Evolutionary conservation across 2,113 vertebrate genomes (phyloP), one percentile per base, ranked within the genome.

Genomic region (Ranitomeya imitator): DNA sequence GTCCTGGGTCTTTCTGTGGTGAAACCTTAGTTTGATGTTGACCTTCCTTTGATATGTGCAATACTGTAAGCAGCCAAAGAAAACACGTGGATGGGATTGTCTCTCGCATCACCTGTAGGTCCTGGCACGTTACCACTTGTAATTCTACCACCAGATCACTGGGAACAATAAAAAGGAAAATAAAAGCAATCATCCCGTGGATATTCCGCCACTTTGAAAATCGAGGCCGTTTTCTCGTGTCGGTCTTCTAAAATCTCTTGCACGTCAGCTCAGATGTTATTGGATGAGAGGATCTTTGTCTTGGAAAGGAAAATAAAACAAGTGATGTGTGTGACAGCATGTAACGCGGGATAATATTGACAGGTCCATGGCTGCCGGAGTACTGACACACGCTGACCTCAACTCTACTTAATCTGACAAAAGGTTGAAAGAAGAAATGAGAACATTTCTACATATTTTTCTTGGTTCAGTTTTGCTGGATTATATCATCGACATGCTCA

Each of bases 1-100:
- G 31, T 76, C 37, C 45, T 12, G 45, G 52, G 73, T 52, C 73
- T 11, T 76, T 16, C 45, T 74, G 51, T 74, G 71, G 18, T 52
- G 79, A 80, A 31, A 60, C 23, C 59, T 80, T 67, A 83, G 81
- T 54, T 54, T 54, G 21, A 69, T 55, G 63, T 71, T 55, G 52
- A 51, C 23, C 54, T 69, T 65, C 37, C 63, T 83, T 69, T 79
- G 16, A 79, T 59, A 60, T 60, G 55, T 80, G 31, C 78, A 57
- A 7, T 65, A 23, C 63, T 23, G 9, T 21, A 19, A 21, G 31
- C 76, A 87, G 90, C 90, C 92, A 93, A 92, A 89, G 21, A 86
- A 91, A 92, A 89, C 18, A 90, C 2, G 86, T 89, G 59, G 31
- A 83, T 63, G 89, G 76, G 90, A 73, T 91, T 87, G 71, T 73